phyloP scores from a whole-genome alignment of 2,113 vertebrate species.

The Serinus canaria region DNA sequence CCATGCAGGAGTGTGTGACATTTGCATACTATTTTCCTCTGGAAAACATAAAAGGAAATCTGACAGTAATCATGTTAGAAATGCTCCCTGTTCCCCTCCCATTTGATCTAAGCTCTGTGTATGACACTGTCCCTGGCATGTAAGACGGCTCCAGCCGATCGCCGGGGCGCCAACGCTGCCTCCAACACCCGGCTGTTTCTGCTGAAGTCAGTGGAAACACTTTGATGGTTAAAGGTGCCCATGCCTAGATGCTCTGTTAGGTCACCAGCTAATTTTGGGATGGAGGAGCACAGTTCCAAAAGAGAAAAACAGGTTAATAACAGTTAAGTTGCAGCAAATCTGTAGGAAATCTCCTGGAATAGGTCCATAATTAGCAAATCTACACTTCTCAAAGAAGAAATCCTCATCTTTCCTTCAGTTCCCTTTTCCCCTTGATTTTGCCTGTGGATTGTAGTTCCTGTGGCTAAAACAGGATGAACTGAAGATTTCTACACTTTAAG shows the following conservation, averaged over 20 bases:
- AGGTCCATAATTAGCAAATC: not conserved
- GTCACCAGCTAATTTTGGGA: conserved; percentile 21
- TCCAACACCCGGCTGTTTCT: not conserved
- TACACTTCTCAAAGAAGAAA: not conserved
- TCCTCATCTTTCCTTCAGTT: not conserved
- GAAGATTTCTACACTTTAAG: not conserved
- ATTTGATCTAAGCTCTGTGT: not conserved
- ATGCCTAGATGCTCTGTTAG: not conserved
- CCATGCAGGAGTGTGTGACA: not conserved
- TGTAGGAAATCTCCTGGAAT: not conserved
- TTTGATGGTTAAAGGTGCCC: not conserved
- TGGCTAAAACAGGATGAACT: not conserved
- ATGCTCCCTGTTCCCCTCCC: conserved; percentile 17
- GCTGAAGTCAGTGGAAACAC: conserved; percentile 24
- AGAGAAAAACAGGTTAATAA: conserved; percentile 18
- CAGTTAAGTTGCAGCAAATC: not conserved
- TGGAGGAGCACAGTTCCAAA: not conserved
- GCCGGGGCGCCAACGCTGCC: not conserved
- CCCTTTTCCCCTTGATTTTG: not conserved
- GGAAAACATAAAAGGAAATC: conserved; percentile 28
- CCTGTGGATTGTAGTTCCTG: not conserved
- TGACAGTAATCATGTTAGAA: conserved; percentile 52
- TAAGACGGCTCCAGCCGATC: not conserved
- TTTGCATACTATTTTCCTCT: conserved; percentile 42
- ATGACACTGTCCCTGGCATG: not conserved